Percentiles rank a stretch among this genome's conserved stretches.
phyloP scores from a whole-genome alignment of 1,140 invertebrate species.

The Drosophila pseudoobscura region DNA sequence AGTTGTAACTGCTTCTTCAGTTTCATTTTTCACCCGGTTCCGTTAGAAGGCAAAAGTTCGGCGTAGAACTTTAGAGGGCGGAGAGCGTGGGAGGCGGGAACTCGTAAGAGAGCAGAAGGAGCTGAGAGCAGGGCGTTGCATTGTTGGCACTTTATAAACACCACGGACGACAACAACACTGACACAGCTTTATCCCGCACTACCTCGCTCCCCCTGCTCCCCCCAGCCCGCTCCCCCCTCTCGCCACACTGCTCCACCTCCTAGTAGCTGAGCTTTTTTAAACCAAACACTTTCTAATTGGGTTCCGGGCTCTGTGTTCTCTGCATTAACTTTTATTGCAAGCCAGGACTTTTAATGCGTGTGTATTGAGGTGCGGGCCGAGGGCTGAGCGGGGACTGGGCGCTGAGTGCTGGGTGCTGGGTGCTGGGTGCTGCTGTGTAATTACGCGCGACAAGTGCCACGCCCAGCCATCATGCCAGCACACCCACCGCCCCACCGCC shows the following conservation, averaged over 20 bases:
- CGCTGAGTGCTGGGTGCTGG: background rate
- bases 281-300: conserved; percentile 68
- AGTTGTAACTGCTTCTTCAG: conserved; percentile 21
- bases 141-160: conserved; percentile 62
- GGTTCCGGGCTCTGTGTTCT: conserved; percentile 26
- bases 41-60: conserved; percentile 46
- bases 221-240: background rate
- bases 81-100: no score
- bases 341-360: conserved; percentile 60
- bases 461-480: conserved; percentile 6
- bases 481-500: background rate
- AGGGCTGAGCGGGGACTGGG: background rate
- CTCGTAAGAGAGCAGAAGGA: background rate
- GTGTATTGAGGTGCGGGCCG: conserved; percentile 7
- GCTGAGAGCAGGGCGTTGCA: conserved; percentile 6
- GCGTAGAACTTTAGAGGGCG: conserved; percentile 37
- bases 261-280: background rate
- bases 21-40: conserved; percentile 42
- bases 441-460: conserved; percentile 73
- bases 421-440: conserved; percentile 42
- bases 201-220: background rate
- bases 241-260: background rate
- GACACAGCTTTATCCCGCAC: conserved; percentile 5
- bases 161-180: conserved; percentile 21
- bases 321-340: conserved; percentile 70